Evolutionary conservation across 2,797 vertebrate genomes (phyloP).

Genomic region (Emydoidea blandingii): DNA sequence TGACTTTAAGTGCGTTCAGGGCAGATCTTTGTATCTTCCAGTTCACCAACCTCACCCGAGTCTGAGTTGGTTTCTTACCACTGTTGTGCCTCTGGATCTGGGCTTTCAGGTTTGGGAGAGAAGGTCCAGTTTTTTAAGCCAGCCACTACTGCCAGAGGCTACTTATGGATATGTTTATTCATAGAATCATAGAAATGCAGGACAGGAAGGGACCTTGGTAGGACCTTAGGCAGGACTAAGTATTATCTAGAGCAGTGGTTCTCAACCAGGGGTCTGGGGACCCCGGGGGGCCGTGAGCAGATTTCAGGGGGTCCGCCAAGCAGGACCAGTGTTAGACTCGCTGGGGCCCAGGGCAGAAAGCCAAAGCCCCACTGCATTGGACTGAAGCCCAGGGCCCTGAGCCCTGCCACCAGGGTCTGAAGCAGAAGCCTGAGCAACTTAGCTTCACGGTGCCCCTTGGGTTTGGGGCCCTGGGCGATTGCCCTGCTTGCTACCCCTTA

Average conservation of each 20-base stretch:
- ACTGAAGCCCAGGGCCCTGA: no score
- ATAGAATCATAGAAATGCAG: not conserved
- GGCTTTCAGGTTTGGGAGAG: not conserved
- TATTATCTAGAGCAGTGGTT: not conserved
- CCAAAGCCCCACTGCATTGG: no score
- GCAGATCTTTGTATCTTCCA: not conserved
- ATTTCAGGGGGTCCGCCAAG: no score
- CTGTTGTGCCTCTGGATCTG: not conserved
- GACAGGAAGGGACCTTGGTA: not conserved
- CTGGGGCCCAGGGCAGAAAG: no score
- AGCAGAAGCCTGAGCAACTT: no score
- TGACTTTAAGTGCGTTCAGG: not conserved
- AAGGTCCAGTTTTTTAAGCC: not conserved
- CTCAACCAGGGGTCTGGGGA: no score
- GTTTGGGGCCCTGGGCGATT: no score
- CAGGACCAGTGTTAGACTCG: no score
- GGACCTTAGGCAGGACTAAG: not conserved
- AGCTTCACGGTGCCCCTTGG: no score
- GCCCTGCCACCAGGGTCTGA: no score
- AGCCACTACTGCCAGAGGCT: not conserved
- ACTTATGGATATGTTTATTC: not conserved
- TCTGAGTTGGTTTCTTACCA: not conserved
- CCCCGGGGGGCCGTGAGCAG: no score
- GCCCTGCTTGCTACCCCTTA: no score
- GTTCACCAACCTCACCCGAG: not conserved